Percentiles rank a stretch among this genome's conserved stretches.
These are phyloP conservation scores for Lutjanus argentimaculatus DNA, from an alignment of 2,797 vertebrate genomes.

Conservation along the genomic window DNA sequence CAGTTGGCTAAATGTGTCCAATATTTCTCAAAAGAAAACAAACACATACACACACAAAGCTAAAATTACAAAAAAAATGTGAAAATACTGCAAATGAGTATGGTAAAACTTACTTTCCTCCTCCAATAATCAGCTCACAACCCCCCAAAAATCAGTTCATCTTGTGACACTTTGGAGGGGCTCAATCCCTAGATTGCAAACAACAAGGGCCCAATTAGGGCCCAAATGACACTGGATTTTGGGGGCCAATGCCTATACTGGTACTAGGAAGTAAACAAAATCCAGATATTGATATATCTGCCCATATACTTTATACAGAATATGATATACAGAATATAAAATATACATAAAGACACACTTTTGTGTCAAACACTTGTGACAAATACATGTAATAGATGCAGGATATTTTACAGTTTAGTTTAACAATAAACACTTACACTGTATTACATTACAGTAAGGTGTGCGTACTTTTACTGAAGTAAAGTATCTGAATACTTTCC, in stretches of 20 bases:
- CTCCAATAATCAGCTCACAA: neutral
- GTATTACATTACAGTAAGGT: no score
- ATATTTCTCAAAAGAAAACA: neutral
- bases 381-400: no score
- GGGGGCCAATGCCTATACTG: no score
- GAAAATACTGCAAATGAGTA: neutral
- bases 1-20: neutral
- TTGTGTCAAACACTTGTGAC: no score
- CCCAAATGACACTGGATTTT: no score
- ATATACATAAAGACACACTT: no score
- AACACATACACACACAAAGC: neutral
- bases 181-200: neutral
- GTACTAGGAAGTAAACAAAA: neutral
- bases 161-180: neutral
- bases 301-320: no score
- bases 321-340: no score
- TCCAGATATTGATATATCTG: no score
- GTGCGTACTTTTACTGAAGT: neutral
- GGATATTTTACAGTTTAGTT: neutral
- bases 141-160: neutral
- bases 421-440: no score
- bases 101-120: neutral
- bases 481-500: neutral
- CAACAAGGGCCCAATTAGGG: no score
- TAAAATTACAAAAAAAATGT: no score